Percentiles rank a stretch among this genome's conserved stretches.
Conservation (phyloP, 2,113 vertebrate species). For the Pardalotus punctatus region DNA sequence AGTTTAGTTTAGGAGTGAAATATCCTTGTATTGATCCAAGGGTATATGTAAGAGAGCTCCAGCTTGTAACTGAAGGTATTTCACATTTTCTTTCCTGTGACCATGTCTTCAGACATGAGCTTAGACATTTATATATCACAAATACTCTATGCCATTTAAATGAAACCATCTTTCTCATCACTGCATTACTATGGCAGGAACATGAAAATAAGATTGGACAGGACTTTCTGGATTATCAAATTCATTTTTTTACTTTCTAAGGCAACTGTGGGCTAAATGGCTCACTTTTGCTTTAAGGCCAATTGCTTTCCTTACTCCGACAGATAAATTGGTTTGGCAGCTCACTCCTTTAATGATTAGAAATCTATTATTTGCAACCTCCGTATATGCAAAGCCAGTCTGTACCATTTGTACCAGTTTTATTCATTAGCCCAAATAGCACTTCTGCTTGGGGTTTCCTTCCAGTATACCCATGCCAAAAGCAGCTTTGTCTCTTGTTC, state of each 20-base stretch:
- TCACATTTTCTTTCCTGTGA: background rate
- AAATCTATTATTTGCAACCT: background rate
- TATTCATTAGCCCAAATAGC: background rate
- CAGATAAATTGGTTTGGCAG: background rate
- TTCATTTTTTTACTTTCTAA: background rate
- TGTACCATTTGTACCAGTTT: background rate
- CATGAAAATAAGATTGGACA: background rate
- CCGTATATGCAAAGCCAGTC: background rate
- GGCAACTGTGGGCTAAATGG: background rate
- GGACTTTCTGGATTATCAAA: background rate
- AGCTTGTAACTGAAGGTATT: background rate
- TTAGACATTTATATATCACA: background rate
- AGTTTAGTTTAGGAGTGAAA: conserved; percentile 14
- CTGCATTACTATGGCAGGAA: background rate
- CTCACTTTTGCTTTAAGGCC: background rate
- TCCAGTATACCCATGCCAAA: background rate
- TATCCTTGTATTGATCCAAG: background rate
- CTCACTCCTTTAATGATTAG: background rate
- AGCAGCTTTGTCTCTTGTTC: background rate
- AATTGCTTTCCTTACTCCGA: background rate
- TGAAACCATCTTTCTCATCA: background rate
- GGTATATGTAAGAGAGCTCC: background rate
- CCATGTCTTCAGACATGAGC: background rate
- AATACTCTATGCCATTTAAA: background rate
- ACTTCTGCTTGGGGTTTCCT: background rate